Percentiles rank a stretch among this genome's conserved stretches.
Evolutionary conservation across 2,888 invertebrate species (phyloP).

Genomic region (Desoria tigrina): DNA sequence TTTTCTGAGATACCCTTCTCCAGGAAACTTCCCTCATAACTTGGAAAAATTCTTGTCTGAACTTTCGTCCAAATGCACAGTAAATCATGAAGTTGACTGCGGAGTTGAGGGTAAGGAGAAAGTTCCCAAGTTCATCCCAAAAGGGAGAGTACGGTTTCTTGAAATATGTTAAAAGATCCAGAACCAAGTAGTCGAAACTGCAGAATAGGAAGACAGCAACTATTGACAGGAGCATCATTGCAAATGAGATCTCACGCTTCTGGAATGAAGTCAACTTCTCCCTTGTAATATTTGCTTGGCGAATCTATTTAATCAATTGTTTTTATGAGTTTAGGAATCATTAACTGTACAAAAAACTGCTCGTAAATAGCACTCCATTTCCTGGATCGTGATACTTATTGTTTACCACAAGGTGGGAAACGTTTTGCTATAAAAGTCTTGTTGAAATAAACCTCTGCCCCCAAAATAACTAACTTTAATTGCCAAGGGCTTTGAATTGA

Average conservation of each 20-base stretch:
- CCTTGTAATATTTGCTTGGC: constrained; percentile 24
- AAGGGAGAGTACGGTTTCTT: constrained; percentile 27
- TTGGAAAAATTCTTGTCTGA: constrained; percentile 43
- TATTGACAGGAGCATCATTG: constrained; percentile 47
- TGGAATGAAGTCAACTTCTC: constrained; percentile 41
- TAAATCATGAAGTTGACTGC: constrained; percentile 51
- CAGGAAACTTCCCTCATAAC: constrained; percentile 26
- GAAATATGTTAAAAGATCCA: constrained; percentile 39
- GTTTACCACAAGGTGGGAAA: no score
- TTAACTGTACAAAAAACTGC: no score
- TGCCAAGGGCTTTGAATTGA: no score
- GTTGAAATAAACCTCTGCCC: no score
- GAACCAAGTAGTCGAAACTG: constrained; percentile 39
- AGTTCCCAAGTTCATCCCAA: constrained; percentile 47
- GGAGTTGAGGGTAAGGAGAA: constrained; percentile 48
- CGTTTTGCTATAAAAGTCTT: no score
- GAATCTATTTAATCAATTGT: constrained; percentile 31
- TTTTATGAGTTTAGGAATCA: neutral
- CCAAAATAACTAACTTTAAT: no score
- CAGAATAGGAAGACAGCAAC: constrained; percentile 47
- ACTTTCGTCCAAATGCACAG: constrained; percentile 49
- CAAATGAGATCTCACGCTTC: constrained; percentile 49
- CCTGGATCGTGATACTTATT: no score
- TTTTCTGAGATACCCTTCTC: constrained; percentile 10
- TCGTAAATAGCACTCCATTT: no score